Conservation (phyloP, 2,113 vertebrate genomes). For the Toxotes chatareus region DNA sequence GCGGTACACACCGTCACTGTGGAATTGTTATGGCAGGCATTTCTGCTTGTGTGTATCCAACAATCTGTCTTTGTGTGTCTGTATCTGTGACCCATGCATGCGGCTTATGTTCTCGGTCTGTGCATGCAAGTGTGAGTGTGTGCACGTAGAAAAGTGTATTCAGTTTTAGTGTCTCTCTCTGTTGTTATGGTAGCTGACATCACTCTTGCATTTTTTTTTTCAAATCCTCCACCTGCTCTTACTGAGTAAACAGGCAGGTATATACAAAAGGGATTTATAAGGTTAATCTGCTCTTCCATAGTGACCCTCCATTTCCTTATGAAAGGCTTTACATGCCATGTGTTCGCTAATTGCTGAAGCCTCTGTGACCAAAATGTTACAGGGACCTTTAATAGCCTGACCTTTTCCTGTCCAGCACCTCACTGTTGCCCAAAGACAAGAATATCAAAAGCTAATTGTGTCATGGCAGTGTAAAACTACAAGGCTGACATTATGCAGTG, state of each 20-base stretch:
- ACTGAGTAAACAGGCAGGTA: neutral
- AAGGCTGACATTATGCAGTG: neutral
- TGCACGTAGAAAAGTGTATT: neutral
- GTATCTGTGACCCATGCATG: neutral
- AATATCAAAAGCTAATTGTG: conserved; percentile 46
- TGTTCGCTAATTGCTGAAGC: conserved; percentile 50
- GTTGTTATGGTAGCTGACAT: conserved; percentile 22
- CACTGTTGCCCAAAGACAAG: conserved; percentile 6
- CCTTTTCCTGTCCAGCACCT: conserved; percentile 52
- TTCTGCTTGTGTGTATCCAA: conserved; percentile 29
- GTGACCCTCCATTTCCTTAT: conserved; percentile 17
- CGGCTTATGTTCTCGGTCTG: neutral
- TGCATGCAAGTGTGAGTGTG: neutral
- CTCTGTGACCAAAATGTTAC: conserved; percentile 29
- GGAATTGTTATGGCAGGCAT: conserved; percentile 28
- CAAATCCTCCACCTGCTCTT: neutral
- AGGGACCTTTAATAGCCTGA: conserved; percentile 45
- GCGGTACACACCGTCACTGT: conserved; percentile 27
- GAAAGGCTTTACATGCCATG: conserved; percentile 29
- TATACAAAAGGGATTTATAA: conserved; percentile 13
- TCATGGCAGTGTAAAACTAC: conserved; percentile 4
- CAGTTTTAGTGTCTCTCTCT: neutral
- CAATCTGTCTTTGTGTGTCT: conserved; percentile 15
- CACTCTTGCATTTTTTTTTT: neutral
- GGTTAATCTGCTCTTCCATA: conserved; percentile 31